Conservation (phyloP, 1,140 invertebrate species). For the Pachyrhynchus sulphureomaculatus region DNA sequence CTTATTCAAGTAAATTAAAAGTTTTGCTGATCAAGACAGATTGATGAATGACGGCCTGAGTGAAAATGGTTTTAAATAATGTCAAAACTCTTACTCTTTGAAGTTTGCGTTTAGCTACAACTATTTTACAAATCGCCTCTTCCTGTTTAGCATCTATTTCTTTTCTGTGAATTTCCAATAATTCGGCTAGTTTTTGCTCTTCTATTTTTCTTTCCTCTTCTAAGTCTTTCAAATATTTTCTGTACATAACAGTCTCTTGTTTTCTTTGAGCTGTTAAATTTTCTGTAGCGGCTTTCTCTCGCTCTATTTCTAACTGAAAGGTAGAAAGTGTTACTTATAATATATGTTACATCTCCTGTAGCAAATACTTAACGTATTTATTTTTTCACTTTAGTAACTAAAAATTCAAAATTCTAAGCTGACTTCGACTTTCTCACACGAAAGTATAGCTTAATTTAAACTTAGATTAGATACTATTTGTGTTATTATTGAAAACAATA, state of each 20-base stretch:
- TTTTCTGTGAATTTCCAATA: constrained; percentile 37
- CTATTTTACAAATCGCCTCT: constrained; percentile 39
- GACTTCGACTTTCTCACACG: no score
- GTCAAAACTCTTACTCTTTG: constrained; percentile 37
- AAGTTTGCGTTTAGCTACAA: constrained; percentile 39
- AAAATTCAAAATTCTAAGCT: no score
- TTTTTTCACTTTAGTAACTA: no score
- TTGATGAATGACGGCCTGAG: no score
- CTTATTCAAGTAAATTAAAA: no score
- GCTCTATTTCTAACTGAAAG: constrained; percentile 36
- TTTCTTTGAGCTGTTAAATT: constrained; percentile 29
- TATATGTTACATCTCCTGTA: background rate
- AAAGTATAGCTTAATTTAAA: no score
- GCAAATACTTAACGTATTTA: no score
- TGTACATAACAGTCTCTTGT: constrained; percentile 41
- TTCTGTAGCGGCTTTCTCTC: constrained; percentile 36
- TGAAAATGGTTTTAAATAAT: no score
- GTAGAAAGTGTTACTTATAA: background rate
- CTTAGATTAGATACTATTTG: no score
- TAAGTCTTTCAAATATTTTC: constrained; percentile 42
- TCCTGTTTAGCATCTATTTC: constrained; percentile 41
- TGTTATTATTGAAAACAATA: no score
- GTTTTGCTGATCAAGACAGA: no score
- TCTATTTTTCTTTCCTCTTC: constrained; percentile 39
- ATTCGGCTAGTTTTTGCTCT: constrained; percentile 35